A percentile compares a stretch with the other conserved stretches of the same genome.
Conservation (phyloP, 2,888 invertebrate species). For the Tipula confusa region DNA sequence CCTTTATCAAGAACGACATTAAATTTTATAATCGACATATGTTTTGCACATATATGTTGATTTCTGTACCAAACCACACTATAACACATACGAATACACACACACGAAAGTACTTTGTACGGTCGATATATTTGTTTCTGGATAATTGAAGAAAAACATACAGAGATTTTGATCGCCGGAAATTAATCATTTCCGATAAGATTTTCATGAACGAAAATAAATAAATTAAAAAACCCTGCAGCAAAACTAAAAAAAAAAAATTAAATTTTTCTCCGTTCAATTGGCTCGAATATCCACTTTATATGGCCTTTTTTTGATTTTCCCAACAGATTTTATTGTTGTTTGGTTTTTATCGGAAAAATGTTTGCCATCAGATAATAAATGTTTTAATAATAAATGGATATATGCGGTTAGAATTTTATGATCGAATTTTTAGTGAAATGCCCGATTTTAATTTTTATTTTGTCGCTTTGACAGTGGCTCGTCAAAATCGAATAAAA, state of each 20-base stretch:
- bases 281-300: not conserved
- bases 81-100: too few species aligned
- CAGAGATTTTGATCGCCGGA: not conserved
- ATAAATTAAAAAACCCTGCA: not conserved
- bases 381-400: not conserved
- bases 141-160: not conserved
- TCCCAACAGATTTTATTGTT: not conserved
- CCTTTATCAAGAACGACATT: not conserved
- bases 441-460: not conserved
- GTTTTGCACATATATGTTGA: not conserved
- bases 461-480: not conserved
- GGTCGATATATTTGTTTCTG: not conserved
- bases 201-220: not conserved
- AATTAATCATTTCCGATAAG: slow-evolving; percentile 9
- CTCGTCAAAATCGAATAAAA: not conserved
- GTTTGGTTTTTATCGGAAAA: not conserved
- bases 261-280: not conserved
- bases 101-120: not conserved
- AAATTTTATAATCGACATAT: not conserved
- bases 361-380: not conserved
- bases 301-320: not conserved
- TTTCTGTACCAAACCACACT: not conserved
- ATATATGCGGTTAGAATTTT: not conserved
- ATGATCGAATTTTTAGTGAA: not conserved
- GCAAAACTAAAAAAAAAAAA: not conserved